Percentiles rank a stretch among this genome's conserved stretches.
Conservation (phyloP, 1,140 invertebrate species). For the Sitodiplosis mosellana region DNA sequence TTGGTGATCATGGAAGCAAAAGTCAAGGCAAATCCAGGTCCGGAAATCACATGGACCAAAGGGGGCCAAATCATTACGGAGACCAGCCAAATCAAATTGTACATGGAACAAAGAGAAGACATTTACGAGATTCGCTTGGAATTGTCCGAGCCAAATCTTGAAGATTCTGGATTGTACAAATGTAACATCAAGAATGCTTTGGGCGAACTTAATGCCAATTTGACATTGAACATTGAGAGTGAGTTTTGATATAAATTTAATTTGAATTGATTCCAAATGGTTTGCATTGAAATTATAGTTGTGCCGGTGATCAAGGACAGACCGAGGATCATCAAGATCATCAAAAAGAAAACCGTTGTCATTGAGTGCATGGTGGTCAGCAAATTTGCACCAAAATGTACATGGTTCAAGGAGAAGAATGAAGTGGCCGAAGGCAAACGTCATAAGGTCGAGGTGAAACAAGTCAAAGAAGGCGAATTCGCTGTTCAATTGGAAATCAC, state of each 20-base stretch:
- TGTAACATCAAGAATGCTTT: slow-evolving; percentile 92
- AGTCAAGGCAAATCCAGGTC: slow-evolving; percentile 83
- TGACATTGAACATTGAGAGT: slow-evolving; percentile 96
- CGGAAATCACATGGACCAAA: slow-evolving; percentile 82
- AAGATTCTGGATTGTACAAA: slow-evolving; percentile 95
- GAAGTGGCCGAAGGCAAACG: slow-evolving; percentile 50
- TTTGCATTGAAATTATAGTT: slow-evolving; percentile 35
- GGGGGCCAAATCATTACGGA: slow-evolving; percentile 61
- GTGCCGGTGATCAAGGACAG: slow-evolving; percentile 85
- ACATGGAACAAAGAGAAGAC: slow-evolving; percentile 51
- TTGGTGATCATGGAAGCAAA: slow-evolving; percentile 96
- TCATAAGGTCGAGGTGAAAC: slow-evolving; percentile 16
- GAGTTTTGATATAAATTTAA: slow-evolving; percentile 28
- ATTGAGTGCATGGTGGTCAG: slow-evolving; percentile 80
- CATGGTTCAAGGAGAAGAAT: slow-evolving; percentile 71
- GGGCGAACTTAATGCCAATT: slow-evolving; percentile 91
- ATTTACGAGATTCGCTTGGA: slow-evolving; percentile 79
- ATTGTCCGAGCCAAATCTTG: slow-evolving; percentile 77
- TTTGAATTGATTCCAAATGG: background rate
- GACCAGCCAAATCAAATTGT: slow-evolving; percentile 56
- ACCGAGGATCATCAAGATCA: slow-evolving; percentile 73
- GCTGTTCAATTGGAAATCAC: slow-evolving; percentile 73
- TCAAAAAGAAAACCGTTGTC: slow-evolving; percentile 75
- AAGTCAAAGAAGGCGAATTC: slow-evolving; percentile 41
- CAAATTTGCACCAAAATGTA: slow-evolving; percentile 71